These are phyloP conservation scores for Centropristis striata DNA, from an alignment of 2,113 vertebrate species.

Conservation along the genomic window DNA sequence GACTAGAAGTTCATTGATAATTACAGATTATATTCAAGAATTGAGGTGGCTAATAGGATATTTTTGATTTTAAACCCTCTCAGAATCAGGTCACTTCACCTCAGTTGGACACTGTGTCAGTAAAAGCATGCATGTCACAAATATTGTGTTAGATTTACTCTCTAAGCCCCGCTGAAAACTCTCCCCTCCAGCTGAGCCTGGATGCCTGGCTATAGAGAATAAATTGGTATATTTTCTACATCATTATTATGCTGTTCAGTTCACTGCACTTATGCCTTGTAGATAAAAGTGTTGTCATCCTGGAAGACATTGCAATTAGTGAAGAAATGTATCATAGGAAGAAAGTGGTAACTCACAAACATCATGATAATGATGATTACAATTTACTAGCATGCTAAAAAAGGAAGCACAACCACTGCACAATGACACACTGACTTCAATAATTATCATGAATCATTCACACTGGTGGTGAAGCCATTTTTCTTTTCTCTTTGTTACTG, in stretches of 20 bases:
- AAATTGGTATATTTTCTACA: slow-evolving; percentile 57
- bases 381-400: slow-evolving; percentile 26
- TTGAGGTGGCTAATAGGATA: neutral
- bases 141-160: neutral
- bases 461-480: neutral
- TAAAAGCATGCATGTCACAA: neutral
- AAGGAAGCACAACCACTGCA: slow-evolving; percentile 11
- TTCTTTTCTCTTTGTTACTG: neutral
- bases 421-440: slow-evolving; percentile 26
- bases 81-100: neutral
- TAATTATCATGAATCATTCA: slow-evolving; percentile 29
- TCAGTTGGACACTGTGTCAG: slow-evolving; percentile 1
- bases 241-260: slow-evolving; percentile 67
- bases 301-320: slow-evolving; percentile 62
- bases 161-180: slow-evolving; percentile 8
- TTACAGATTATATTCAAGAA: neutral
- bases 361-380: slow-evolving; percentile 38
- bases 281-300: slow-evolving; percentile 66
- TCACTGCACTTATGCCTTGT: slow-evolving; percentile 38
- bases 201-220: slow-evolving; percentile 27
- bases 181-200: neutral
- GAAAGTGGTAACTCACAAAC: slow-evolving; percentile 43
- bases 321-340: slow-evolving; percentile 53
- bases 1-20: neutral
- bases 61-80: neutral